These are phyloP conservation scores for Centrocercus urophasianus DNA, from an alignment of 2,113 vertebrate species.

Conservation along the genomic window DNA sequence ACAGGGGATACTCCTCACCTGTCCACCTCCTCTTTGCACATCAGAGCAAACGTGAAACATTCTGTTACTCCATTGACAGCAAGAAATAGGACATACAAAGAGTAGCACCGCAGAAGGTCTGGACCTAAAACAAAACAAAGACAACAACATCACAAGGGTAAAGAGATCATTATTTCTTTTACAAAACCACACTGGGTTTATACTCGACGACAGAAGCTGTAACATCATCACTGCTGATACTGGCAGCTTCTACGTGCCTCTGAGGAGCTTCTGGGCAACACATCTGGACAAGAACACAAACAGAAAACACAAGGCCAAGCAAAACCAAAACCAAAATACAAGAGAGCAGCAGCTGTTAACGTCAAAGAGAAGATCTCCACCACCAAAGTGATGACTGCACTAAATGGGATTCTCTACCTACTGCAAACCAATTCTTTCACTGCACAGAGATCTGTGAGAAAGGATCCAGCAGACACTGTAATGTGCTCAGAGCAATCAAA, in stretches of 20 bases:
- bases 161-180: background rate
- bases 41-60: conserved; percentile 94
- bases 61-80: conserved; percentile 95
- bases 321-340: background rate
- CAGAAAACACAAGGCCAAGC: background rate
- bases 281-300: background rate
- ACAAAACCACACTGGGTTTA: background rate
- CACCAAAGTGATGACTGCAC: background rate
- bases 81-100: conserved; percentile 91
- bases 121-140: conserved; percentile 81
- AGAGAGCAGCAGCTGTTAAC: background rate
- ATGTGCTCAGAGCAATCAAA: background rate
- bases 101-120: conserved; percentile 87
- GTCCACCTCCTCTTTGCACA: conserved; percentile 95
- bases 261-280: background rate
- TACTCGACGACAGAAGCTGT: background rate
- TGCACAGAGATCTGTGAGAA: background rate
- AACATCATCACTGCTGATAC: background rate
- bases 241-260: background rate
- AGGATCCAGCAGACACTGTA: background rate
- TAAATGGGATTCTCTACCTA: background rate
- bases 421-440: background rate
- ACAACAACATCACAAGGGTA: background rate
- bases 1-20: conserved; percentile 78
- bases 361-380: background rate